Evolutionary conservation across 2,888 invertebrate genomes (phyloP).

Genomic region (Macrophya annulata): DNA sequence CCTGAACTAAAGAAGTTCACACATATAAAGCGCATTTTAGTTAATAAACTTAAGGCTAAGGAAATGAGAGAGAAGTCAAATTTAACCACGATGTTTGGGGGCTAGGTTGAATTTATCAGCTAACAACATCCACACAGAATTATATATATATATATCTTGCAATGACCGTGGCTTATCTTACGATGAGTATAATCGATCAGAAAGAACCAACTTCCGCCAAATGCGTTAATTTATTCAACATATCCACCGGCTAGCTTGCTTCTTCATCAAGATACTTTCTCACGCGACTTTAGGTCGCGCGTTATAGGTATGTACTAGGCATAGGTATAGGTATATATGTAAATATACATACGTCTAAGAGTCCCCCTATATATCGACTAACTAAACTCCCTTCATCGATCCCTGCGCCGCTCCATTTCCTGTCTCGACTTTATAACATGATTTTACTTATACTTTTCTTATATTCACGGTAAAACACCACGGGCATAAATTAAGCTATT

Average conservation of each 20-base stretch:
- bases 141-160: constrained; percentile 1
- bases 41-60: not conserved
- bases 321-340: not conserved
- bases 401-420: constrained; percentile 33
- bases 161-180: constrained; percentile 11
- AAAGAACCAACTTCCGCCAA: constrained; percentile 35
- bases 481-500: no score
- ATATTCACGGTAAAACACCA: no score
- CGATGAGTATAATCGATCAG: constrained; percentile 23
- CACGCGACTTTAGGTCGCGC: constrained; percentile 43
- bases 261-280: constrained; percentile 53
- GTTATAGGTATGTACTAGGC: no score
- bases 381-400: constrained; percentile 44
- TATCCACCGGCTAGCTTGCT: constrained; percentile 1
- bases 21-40: not conserved
- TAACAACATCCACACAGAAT: constrained; percentile 11
- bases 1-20: not conserved
- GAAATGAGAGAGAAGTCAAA: not conserved
- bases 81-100: not conserved
- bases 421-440: constrained; percentile 34
- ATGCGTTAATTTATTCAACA: constrained; percentile 45
- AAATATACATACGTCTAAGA: constrained; percentile 21
- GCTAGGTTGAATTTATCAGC: not conserved
- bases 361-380: not conserved
- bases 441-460: constrained; percentile 16